Evolutionary conservation across 2,888 invertebrate species (phyloP).

Genomic region (Teleiodes luculella): DNA sequence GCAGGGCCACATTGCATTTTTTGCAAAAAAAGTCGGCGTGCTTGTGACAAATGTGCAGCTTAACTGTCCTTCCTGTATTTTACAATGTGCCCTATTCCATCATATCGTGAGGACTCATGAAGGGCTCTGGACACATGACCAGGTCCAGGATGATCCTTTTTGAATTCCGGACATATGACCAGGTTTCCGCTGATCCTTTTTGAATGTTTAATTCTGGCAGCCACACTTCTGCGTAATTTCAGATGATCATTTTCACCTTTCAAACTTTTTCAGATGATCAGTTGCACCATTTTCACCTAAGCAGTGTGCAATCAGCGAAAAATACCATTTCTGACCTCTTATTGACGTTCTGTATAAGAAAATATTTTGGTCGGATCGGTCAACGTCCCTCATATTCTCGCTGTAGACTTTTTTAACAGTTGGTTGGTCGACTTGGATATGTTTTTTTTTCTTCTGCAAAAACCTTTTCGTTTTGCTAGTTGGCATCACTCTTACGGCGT

Average conservation of each 20-base stretch:
- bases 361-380: not conserved
- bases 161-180: not conserved
- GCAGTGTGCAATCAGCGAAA: conserved; percentile 10
- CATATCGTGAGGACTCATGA: not conserved
- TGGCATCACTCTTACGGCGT: too few relatives aligned
- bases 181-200: not conserved
- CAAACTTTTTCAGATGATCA: too few relatives aligned
- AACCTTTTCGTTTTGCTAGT: too few relatives aligned
- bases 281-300: not conserved
- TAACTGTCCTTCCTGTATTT: not conserved
- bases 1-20: not conserved
- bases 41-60: not conserved
- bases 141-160: not conserved
- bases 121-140: not conserved
- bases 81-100: not conserved
- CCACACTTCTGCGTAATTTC: too few relatives aligned
- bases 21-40: not conserved
- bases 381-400: conserved; percentile 5
- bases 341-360: conserved; percentile 12
- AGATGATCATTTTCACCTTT: too few relatives aligned
- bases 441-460: conserved; percentile 8
- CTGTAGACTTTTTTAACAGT: conserved; percentile 7
- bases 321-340: conserved; percentile 16
- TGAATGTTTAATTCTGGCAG: too few relatives aligned
- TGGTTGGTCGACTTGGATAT: conserved; percentile 2